These are phyloP conservation scores for Ganaspis brasiliensis DNA, from an alignment of 2,888 invertebrate genomes.

Conservation along the genomic window DNA sequence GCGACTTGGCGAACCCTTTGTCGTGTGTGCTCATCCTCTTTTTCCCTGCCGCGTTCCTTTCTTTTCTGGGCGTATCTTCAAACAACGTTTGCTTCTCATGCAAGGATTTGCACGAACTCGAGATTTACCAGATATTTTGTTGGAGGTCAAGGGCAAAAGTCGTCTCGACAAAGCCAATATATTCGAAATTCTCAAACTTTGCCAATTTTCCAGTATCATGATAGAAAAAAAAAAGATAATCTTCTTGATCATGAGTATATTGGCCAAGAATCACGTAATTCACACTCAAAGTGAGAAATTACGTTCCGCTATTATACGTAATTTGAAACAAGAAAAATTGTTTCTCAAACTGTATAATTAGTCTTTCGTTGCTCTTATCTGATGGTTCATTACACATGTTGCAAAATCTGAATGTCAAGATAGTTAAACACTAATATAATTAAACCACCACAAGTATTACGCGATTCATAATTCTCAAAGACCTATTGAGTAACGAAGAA, in stretches of 20 bases:
- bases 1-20: slow-evolving; percentile 74
- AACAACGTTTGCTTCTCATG: slow-evolving; percentile 48
- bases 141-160: slow-evolving; percentile 48
- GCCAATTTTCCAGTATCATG: background rate
- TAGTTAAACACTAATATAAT: background rate
- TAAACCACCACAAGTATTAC: slow-evolving; percentile 1
- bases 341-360: too few relatives aligned
- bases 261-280: too few relatives aligned
- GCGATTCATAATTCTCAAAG: background rate
- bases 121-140: slow-evolving; percentile 29
- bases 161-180: background rate
- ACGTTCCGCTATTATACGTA: too few relatives aligned
- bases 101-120: slow-evolving; percentile 43
- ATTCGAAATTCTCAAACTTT: background rate
- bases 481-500: slow-evolving; percentile 5
- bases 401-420: background rate
- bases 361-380: too few relatives aligned
- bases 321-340: too few relatives aligned
- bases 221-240: background rate
- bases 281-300: too few relatives aligned
- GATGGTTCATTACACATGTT: too few relatives aligned
- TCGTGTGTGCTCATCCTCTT: slow-evolving; percentile 65
- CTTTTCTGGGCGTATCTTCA: slow-evolving; percentile 56
- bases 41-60: slow-evolving; percentile 66
- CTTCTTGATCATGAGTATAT: too few relatives aligned